Evolutionary conservation across 2,888 invertebrate species (phyloP), one percentile per base, ranked within the genome.

Genomic region (Tribolium freemani): DNA sequence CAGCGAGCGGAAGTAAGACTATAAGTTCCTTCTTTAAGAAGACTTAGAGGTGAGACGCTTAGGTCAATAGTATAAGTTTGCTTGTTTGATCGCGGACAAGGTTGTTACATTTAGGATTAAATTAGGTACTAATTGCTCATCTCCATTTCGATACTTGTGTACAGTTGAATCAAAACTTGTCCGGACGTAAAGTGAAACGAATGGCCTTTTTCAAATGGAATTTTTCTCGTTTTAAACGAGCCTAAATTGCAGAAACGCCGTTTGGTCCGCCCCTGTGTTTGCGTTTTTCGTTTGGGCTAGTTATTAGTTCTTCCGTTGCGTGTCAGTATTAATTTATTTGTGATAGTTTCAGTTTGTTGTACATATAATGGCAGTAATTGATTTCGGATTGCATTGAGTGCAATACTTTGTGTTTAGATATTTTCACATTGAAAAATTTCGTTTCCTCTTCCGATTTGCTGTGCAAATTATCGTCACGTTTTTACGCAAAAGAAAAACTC

Each of bases 21-120:
- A 94, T 95, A 83, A 91, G 93, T 63, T 91, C 92, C 31, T 95
- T 94, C 87, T 95, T 95, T 84, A 91, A 90, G 77, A 94, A 93
- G 85, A 91, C 81, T 73, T 85, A 82, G 83, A n/a, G 20, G 57
- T 45, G 54, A 54, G 45, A 31, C 10, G 64, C 53, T 31, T 67
- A 71, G 64, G 71, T 71, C 64, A 71, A 71, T 71, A 66, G 64
- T 31, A 45, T 53, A 53, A 10, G 44, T 48, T 64, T 26, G 45
- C 44, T 60, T 60, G 21, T 20, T 54, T 68, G 6, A 63, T 54
- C 51, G 38, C 10, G 44, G 68, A 50, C 60, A 69, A 60, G 10
- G 58, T 38, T 68, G 50, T 68, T 63, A 31, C 46, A 46, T 9
- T 10, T 66, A 66, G 66, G 9, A 26, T 11, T 64, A 53, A 38